Base-by-base conservation (phyloP, 2,113 vertebrate genomes). In the Osmerus eperlanus region DNA sequence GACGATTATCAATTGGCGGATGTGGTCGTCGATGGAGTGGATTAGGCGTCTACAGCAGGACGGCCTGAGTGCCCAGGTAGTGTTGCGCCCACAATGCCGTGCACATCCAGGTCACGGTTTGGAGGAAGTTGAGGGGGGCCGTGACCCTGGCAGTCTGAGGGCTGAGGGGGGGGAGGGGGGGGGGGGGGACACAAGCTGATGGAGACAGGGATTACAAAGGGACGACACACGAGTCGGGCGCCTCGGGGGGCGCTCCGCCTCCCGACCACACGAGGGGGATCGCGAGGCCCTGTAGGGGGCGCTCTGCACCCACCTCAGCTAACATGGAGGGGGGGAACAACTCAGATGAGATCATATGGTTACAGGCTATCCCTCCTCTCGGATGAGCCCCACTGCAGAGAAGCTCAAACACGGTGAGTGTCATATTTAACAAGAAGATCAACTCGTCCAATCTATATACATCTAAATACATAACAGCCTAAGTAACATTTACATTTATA, bases 111-210 rank as follows among this genome's bases (percentile, higher is more conserved):
- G 82, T 89, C 85, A 63, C 70, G 78, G 74, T 83, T 82, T 72
- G 78, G 78, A 81, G 80, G 78, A 85, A 65, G 75, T 21, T 65
- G 77, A 14, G 18, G 67, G 64, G 15, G 63, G 79, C 74, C 76
- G 2, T 81, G 67, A 72, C 83, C 56, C 74, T 87, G 82, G 84
- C 89, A 85, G 93, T 95, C 95, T 93, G 93, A 93, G 94, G 95
- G 94, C 95, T 93, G 95, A 97, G 93, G 90, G 88, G 92, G 87
- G 89, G 90, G 88, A 91, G 87, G 89, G 90, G 88, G 92, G 87
- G 89, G 87, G 89, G 87, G 89, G 93, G 91, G 92, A 84, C 87
- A 95, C 94, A 98, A 97, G 96, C 94, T 85, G 76, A 97, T 94
- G 95, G 90, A 88, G 90, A 94, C 91, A 93, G 82, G 87, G 92